Evolutionary conservation across 2,113 vertebrate genomes (phyloP).

Genomic region (Chionomys nivalis): DNA sequence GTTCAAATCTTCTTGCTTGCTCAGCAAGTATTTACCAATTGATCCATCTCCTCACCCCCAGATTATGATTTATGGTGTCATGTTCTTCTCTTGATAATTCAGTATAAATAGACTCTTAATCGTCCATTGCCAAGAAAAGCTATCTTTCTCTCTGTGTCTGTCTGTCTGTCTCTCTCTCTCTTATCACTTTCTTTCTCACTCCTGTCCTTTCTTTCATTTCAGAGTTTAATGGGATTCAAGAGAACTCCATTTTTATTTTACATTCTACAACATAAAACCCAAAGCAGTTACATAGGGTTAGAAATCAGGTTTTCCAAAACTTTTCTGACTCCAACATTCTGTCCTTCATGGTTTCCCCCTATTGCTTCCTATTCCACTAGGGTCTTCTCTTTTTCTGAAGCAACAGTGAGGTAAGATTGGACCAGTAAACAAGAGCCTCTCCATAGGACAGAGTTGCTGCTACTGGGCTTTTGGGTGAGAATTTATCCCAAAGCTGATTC

Average conservation of each 20-base stretch:
- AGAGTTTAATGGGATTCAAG: neutral
- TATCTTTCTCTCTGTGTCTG: neutral
- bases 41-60: neutral
- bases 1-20: neutral
- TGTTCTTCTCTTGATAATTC: neutral
- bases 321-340: slow-evolving; percentile 7
- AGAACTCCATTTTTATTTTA: neutral
- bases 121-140: neutral
- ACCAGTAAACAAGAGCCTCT: neutral
- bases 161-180: neutral
- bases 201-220: neutral
- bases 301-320: neutral
- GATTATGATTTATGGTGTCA: neutral
- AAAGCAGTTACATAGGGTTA: neutral
- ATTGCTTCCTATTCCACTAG: neutral
- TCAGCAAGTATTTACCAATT: neutral
- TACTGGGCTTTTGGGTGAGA: neutral
- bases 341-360: neutral
- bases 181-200: neutral
- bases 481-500: neutral
- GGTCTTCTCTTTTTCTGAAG: neutral
- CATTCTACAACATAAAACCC: neutral
- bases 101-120: slow-evolving; percentile 12
- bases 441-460: neutral
- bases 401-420: neutral